Conservation (phyloP, 2,797 vertebrate genomes). For the Sciurus carolinensis region DNA sequence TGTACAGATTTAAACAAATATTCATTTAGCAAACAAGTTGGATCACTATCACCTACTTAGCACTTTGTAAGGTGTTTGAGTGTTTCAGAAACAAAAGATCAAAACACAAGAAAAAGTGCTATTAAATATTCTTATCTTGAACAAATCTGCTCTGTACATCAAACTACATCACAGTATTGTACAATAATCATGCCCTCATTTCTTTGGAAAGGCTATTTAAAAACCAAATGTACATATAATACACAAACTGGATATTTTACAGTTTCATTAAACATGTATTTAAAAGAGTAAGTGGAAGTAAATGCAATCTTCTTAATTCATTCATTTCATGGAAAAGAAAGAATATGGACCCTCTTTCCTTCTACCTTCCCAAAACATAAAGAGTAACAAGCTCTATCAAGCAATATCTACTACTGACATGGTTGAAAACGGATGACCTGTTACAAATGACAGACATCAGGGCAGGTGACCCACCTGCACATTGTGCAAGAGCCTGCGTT, state of each 20-base stretch:
- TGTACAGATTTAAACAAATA: conserved; percentile 90
- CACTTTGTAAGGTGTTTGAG: conserved; percentile 78
- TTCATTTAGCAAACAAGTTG: conserved; percentile 85
- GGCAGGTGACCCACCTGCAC: neutral
- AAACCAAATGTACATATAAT: conserved; percentile 90
- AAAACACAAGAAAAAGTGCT: conserved; percentile 73
- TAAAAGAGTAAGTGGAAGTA: conserved; percentile 79
- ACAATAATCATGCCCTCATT: conserved; percentile 82
- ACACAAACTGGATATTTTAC: conserved; percentile 87
- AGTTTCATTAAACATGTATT: conserved; percentile 83
- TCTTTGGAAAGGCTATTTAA: conserved; percentile 87
- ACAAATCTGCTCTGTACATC: conserved; percentile 79
- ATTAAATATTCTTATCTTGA: conserved; percentile 75
- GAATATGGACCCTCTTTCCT: conserved; percentile 64
- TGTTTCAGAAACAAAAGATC: conserved; percentile 81
- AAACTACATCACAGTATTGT: conserved; percentile 78
- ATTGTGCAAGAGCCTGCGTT: neutral
- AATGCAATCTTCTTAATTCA: conserved; percentile 70
- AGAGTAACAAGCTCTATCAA: conserved; percentile 44
- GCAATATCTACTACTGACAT: conserved; percentile 20
- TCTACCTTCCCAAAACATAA: neutral
- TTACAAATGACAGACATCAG: neutral
- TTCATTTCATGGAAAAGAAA: conserved; percentile 79
- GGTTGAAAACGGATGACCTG: conserved; percentile 65
- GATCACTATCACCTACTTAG: conserved; percentile 79